Conservation (phyloP, 2,888 invertebrate species). For the Parnassius glacialis region DNA sequence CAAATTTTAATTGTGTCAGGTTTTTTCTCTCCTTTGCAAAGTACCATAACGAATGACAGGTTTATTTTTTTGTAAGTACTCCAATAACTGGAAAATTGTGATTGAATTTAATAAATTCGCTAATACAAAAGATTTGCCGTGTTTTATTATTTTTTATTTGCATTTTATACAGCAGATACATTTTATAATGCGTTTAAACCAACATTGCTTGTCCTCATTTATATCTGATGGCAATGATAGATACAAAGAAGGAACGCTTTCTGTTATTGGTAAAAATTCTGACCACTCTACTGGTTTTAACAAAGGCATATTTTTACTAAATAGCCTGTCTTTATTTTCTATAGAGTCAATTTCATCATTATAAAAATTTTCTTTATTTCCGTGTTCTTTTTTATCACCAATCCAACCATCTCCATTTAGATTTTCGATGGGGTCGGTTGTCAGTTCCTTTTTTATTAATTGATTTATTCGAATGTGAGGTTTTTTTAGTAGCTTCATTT, state of each 20-base stretch:
- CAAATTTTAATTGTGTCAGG: constrained; percentile 47
- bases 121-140: constrained; percentile 48
- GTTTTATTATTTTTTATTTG: constrained; percentile 52
- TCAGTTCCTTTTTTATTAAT: constrained; percentile 27
- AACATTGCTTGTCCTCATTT: constrained; percentile 42
- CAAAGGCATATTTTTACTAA: constrained; percentile 44
- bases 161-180: constrained; percentile 60
- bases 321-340: constrained; percentile 36
- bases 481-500: constrained; percentile 27
- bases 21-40: constrained; percentile 50
- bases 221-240: constrained; percentile 45
- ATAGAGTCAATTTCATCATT: constrained; percentile 34
- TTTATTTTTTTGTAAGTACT: constrained; percentile 71
- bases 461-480: constrained; percentile 34
- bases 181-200: constrained; percentile 48
- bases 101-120: constrained; percentile 81
- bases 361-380: constrained; percentile 21
- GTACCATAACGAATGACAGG: constrained; percentile 62
- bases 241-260: constrained; percentile 46
- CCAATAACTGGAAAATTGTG: constrained; percentile 74
- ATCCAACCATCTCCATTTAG: constrained; percentile 46
- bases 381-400: constrained; percentile 34
- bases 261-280: constrained; percentile 44
- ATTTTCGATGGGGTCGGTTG: constrained; percentile 44
- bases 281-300: constrained; percentile 51